Base-by-base conservation (phyloP, 2,888 invertebrate species). In the Lysandra coridon region DNA sequence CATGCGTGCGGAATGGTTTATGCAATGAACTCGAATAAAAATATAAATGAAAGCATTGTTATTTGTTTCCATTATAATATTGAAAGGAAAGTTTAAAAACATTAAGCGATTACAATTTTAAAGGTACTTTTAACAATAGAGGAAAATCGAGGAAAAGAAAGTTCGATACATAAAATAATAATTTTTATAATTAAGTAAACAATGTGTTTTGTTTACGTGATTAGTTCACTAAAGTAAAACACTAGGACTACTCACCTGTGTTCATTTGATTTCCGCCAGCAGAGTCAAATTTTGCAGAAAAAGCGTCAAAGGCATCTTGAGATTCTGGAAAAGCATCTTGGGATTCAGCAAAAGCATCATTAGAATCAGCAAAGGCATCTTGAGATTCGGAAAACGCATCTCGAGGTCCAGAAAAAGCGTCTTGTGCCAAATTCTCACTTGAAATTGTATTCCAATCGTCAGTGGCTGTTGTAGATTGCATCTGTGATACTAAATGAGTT, bases 211-310 rank as follows among this genome's bases (percentile, higher is more conserved):
- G 14, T 4, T 53, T 14, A 14, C 44, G 44, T 53, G 10, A 53
- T 53, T 53, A 14, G 53, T 53, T 53, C 14, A 53, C 14, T 53
- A 14, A 53, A 14, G 3, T 53, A 14, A 53, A 53, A 53, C 12
- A 12, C 4, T 49, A 49, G 49, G 49, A 49, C 49, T 1, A 49
- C 40, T 87, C 85, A 90, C 92, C 90, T 79, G 88, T 85, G 76
- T 89, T 89, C 81, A 89, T 84, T 64, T 89, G 90, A 81, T 90
- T 92, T 30, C 88, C 88, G 74, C 94, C 92, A 5, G 96, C 96
- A 62, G 96, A 96, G 83, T 98, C 98, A 85, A 98, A 98, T 88
- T 98, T 98, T 1, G 98, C 97, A 3, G 98, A 96, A 85, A 98
- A 98, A 0, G 98, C 98, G 88, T 98, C 98, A 84, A 98, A 98